Conservation (phyloP, 2,888 invertebrate genomes). For the Eupithecia inturbata region DNA sequence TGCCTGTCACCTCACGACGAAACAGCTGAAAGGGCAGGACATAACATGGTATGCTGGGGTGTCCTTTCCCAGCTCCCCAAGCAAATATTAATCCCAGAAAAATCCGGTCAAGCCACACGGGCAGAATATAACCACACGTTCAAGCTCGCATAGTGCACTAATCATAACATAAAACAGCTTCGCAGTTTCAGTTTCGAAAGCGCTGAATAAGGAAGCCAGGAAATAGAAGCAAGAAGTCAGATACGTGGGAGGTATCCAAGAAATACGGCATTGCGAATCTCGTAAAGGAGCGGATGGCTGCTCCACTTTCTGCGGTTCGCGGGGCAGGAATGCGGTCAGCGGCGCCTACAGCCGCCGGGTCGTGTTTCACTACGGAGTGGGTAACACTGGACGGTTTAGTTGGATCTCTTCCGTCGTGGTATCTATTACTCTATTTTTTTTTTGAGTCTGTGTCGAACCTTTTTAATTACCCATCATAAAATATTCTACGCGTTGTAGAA, state of each 20-base stretch:
- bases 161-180: background rate
- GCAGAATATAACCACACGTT: background rate
- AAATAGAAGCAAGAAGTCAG: constrained; percentile 7
- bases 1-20: background rate
- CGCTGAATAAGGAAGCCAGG: constrained; percentile 15
- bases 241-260: constrained; percentile 46
- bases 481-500: background rate
- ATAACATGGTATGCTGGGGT: background rate
- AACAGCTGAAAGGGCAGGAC: background rate
- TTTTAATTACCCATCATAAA: background rate
- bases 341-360: constrained; percentile 58
- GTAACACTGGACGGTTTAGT: background rate
- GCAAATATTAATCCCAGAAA: too few relatives aligned
- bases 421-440: background rate
- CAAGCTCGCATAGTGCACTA: background rate
- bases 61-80: too few relatives aligned
- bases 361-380: constrained; percentile 51
- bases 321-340: constrained; percentile 76
- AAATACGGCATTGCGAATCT: constrained; percentile 61
- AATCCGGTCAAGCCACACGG: too few relatives aligned
- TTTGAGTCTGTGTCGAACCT: background rate
- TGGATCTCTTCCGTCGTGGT: background rate
- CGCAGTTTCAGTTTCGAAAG: background rate
- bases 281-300: constrained; percentile 69
- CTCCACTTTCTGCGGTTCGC: constrained; percentile 69